Conservation (phyloP, 2,797 vertebrate genomes). For the Pseudotriccus pelzelni region DNA sequence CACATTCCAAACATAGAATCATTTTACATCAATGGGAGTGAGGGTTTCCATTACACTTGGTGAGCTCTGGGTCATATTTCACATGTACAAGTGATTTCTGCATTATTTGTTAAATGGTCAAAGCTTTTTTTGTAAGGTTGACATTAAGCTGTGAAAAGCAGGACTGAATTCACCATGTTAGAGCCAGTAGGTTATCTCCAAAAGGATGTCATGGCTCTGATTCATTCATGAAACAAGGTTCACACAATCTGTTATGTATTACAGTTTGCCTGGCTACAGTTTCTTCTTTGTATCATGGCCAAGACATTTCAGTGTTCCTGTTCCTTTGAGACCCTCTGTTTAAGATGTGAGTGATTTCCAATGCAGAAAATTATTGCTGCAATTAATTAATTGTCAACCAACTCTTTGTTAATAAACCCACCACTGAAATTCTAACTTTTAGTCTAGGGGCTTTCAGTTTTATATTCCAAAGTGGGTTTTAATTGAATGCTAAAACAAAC, state of each 20-base stretch:
- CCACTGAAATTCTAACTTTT: background rate
- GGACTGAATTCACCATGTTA: constrained; percentile 28
- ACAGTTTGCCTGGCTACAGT: background rate
- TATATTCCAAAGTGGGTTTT: background rate
- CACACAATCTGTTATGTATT: constrained; percentile 51
- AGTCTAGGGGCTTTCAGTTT: background rate
- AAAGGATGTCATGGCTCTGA: constrained; percentile 24
- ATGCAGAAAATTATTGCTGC: background rate
- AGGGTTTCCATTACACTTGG: background rate
- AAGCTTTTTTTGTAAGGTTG: constrained; percentile 24
- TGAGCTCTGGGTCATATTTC: background rate
- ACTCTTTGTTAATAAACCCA: background rate
- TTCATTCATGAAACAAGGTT: constrained; percentile 33
- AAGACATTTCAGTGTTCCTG: constrained; percentile 18
- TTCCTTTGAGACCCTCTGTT: constrained; percentile 12
- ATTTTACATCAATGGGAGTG: background rate
- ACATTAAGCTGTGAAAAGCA: constrained; percentile 42
- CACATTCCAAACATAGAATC: background rate
- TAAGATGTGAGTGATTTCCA: constrained; percentile 26
- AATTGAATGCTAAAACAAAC: background rate
- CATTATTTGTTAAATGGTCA: background rate
- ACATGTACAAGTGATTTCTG: background rate
- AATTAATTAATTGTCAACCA: constrained; percentile 49
- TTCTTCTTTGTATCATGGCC: constrained; percentile 37
- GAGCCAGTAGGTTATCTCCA: constrained; percentile 38